Evolutionary conservation across 2,113 vertebrate species (phyloP).

Genomic region (Syrmaticus mikado): DNA sequence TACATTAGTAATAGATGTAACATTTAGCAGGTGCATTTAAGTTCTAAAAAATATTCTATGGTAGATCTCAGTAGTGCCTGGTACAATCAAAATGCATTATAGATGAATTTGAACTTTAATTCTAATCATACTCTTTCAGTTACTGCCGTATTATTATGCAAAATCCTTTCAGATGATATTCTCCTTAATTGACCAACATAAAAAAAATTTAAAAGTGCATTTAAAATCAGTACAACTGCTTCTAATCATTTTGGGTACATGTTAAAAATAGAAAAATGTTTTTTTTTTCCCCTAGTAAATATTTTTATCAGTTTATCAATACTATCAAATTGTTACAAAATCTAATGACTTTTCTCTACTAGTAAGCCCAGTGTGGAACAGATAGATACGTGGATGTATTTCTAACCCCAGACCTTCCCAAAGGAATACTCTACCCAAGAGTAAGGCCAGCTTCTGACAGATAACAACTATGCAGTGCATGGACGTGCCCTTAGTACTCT

Average conservation of each 20-base stretch:
- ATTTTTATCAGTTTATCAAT: not conserved
- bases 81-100: not conserved
- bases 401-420: not conserved
- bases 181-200: not conserved
- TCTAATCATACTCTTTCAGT: not conserved
- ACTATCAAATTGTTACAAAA: not conserved
- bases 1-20: slow-evolving; percentile 1
- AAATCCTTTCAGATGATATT: not conserved
- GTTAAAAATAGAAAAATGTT: not conserved
- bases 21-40: not conserved
- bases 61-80: not conserved
- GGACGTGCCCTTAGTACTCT: not conserved
- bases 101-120: not conserved
- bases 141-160: not conserved
- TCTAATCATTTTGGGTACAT: not conserved
- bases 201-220: not conserved
- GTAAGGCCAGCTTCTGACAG: not conserved
- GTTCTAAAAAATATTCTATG: not conserved
- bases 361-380: not conserved
- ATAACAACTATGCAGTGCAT: not conserved
- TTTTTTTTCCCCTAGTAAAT: not conserved
- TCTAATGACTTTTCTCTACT: not conserved
- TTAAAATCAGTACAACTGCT: not conserved
- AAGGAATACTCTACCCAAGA: not conserved
- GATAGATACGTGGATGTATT: not conserved